Conservation (phyloP, 1,140 invertebrate genomes). For the Drosophila arizonae region DNA sequence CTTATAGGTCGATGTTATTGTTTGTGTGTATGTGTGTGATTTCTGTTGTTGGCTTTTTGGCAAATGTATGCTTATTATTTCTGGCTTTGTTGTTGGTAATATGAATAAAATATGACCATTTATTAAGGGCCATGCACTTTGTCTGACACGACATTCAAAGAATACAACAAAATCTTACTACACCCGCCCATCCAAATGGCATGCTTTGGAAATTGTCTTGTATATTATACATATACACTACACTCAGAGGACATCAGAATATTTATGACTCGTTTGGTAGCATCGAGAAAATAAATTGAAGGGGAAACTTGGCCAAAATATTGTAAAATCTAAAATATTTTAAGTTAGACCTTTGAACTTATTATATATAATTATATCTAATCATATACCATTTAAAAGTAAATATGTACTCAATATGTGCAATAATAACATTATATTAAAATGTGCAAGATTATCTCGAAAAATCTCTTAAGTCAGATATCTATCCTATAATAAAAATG, state of each 20-base stretch:
- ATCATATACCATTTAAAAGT: too few relatives aligned
- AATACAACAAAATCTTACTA: slow-evolving; percentile 17
- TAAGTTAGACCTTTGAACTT: too few relatives aligned
- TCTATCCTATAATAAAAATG: too few relatives aligned
- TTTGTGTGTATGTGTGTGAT: slow-evolving; percentile 1
- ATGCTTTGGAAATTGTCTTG: background rate
- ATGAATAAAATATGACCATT: slow-evolving; percentile 42
- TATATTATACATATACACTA: slow-evolving; percentile 1
- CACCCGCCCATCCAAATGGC: slow-evolving; percentile 1
- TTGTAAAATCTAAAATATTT: too few relatives aligned
- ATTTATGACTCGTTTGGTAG: too few relatives aligned
- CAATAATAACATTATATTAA: too few relatives aligned
- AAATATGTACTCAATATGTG: too few relatives aligned
- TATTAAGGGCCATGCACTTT: slow-evolving; percentile 37
- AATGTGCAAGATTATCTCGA: too few relatives aligned
- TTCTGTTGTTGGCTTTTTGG: slow-evolving; percentile 2
- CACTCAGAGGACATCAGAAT: background rate
- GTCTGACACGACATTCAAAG: slow-evolving; percentile 15
- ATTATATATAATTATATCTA: too few relatives aligned
- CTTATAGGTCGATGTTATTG: background rate
- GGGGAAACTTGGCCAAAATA: too few relatives aligned
- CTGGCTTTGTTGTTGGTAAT: slow-evolving; percentile 23
- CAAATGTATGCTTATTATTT: slow-evolving; percentile 8
- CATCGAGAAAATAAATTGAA: too few relatives aligned
- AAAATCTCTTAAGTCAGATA: too few relatives aligned